Percentiles rank a stretch among this genome's conserved stretches.
phyloP scores from a whole-genome alignment of 2,888 invertebrate genomes.

The Morinoia aosen region DNA sequence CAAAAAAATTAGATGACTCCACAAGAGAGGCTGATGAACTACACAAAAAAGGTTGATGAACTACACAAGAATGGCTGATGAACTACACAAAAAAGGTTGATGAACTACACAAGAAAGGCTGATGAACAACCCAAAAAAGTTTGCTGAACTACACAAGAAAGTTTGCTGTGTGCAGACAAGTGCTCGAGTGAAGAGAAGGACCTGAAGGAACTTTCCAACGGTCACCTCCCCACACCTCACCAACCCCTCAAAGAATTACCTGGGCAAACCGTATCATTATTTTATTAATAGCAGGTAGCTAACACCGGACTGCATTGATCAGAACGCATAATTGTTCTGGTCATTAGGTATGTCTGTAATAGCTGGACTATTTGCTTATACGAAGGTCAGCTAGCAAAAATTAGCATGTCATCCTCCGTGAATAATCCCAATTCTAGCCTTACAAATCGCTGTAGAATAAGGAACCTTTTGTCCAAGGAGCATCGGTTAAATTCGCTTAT shows the following conservation, averaged over 20 bases:
- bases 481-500: background rate
- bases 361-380: background rate
- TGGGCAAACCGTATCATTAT: background rate
- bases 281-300: background rate
- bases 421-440: background rate
- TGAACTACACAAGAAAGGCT: no score
- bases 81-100: no score
- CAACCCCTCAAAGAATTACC: background rate
- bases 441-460: background rate
- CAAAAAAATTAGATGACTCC: no score
- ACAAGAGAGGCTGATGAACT: no score
- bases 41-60: no score
- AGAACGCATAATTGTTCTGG: background rate
- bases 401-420: background rate
- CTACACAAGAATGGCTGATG: no score
- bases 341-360: background rate
- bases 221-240: background rate
- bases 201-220: background rate
- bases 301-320: background rate
- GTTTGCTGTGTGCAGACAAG: no score
- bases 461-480: background rate
- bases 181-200: no score
- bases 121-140: no score
- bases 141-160: no score
- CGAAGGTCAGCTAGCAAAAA: background rate